Conservation (phyloP, 1,140 invertebrate genomes). For the Microvelia longipes region DNA sequence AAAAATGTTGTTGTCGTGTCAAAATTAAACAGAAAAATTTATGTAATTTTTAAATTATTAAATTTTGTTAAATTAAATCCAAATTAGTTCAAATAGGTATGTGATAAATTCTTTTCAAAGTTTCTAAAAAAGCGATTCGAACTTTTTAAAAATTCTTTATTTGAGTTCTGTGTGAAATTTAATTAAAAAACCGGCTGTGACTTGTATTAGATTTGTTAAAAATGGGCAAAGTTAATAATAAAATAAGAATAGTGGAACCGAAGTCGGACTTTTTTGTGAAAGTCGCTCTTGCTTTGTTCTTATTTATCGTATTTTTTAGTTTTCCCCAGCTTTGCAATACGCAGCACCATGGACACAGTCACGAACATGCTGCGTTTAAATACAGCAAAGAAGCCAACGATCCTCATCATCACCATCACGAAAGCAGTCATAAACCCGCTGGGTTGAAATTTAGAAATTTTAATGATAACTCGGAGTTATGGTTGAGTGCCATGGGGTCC, state of each 20-base stretch:
- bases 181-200: background rate
- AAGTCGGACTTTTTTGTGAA: background rate
- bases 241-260: background rate
- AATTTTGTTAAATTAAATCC: too few species aligned
- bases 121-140: too few species aligned
- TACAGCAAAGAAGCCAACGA: conserved; percentile 58
- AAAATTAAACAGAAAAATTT: too few species aligned
- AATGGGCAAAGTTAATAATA: background rate
- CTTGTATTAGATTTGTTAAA: too few species aligned
- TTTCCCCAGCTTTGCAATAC: conserved; percentile 31
- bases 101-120: too few species aligned
- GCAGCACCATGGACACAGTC: conserved; percentile 26
- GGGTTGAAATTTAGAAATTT: conserved; percentile 10
- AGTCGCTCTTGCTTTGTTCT: conserved; percentile 12
- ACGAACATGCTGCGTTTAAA: conserved; percentile 49
- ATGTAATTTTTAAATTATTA: too few species aligned
- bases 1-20: too few species aligned
- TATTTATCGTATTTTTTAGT: conserved; percentile 31
- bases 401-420: conserved; percentile 18
- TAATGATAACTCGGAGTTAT: conserved; percentile 38
- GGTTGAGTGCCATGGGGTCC: conserved; percentile 69
- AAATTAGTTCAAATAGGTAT: too few species aligned
- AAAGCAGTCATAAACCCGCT: conserved; percentile 7
- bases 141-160: too few species aligned
- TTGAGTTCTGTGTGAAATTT: too few species aligned